Conservation (phyloP, 2,888 invertebrate species). For the Cyclophora albipunctata region DNA sequence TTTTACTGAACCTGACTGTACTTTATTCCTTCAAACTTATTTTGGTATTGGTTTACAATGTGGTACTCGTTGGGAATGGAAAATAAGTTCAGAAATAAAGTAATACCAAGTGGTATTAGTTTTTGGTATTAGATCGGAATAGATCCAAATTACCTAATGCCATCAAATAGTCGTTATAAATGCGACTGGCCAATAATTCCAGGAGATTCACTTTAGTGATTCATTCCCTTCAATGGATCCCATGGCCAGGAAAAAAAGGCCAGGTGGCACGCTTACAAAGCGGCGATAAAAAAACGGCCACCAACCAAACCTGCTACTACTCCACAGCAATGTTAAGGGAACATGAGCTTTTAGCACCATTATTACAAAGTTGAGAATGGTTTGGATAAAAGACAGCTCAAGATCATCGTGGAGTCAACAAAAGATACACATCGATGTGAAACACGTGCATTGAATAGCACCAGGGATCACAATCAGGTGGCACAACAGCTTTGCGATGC, state of each 20-base stretch:
- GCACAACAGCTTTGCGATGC: slow-evolving; percentile 21
- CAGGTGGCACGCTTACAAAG: slow-evolving; percentile 65
- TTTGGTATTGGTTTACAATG: too few species aligned
- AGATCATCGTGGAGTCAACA: slow-evolving; percentile 40
- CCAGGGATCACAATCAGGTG: slow-evolving; percentile 60
- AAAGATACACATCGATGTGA: slow-evolving; percentile 55
- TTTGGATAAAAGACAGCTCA: slow-evolving; percentile 31
- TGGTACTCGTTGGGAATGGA: too few species aligned
- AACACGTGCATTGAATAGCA: slow-evolving; percentile 55
- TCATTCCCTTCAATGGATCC: slow-evolving; percentile 57
- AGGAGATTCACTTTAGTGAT: slow-evolving; percentile 50
- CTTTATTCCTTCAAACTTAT: too few species aligned
- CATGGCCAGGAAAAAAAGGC: slow-evolving; percentile 59
- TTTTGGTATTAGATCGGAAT: too few species aligned
- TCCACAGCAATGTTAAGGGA: slow-evolving; percentile 23
- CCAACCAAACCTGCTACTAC: slow-evolving; percentile 42
- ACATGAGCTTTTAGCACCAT: slow-evolving; percentile 32
- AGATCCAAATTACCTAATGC: too few species aligned
- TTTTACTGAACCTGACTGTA: too few species aligned
- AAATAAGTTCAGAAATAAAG: too few species aligned
- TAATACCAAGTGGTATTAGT: too few species aligned
- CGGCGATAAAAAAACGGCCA: slow-evolving; percentile 52
- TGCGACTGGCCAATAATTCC: slow-evolving; percentile 33
- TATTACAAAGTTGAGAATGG: slow-evolving; percentile 38
- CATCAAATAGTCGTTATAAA: too few species aligned